phyloP scores from a whole-genome alignment of 2,797 vertebrate species.

The Phataginus tetradactyla region DNA sequence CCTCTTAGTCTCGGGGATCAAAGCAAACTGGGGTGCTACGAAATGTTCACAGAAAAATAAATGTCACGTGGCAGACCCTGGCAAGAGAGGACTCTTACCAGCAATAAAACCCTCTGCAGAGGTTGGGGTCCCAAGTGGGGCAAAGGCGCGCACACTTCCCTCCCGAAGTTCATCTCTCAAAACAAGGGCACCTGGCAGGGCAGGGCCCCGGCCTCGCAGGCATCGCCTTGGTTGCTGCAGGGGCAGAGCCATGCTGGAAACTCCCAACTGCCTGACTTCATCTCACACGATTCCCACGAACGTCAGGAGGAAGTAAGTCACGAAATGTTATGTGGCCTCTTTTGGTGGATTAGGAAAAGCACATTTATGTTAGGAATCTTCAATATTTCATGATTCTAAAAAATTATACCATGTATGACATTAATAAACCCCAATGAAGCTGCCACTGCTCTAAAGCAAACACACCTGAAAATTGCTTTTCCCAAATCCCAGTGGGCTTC shows the following conservation, averaged over 20 bases:
- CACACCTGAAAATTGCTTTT: background rate
- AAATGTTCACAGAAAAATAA: accelerated
- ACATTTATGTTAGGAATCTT: background rate
- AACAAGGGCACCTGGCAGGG: background rate
- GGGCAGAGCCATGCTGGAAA: too few species aligned
- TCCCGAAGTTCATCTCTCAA: background rate
- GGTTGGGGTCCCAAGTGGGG: background rate
- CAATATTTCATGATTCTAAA: background rate
- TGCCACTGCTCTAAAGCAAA: background rate
- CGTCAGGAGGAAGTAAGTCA: background rate
- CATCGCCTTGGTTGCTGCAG: too few species aligned
- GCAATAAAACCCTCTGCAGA: background rate
- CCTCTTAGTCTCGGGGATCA: accelerated
- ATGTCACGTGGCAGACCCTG: accelerated
- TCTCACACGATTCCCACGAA: accelerated
- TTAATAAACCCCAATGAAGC: accelerated
- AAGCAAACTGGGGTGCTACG: accelerated
- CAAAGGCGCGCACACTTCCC: accelerated
- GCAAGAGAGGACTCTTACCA: background rate
- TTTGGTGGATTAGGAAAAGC: background rate
- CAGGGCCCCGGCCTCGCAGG: background rate
- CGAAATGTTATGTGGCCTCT: accelerated
- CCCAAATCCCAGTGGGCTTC: background rate
- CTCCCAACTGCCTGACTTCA: too few species aligned
- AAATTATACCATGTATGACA: background rate